Conservation (phyloP, 1,140 invertebrate species). For the Drosophila saltans region DNA sequence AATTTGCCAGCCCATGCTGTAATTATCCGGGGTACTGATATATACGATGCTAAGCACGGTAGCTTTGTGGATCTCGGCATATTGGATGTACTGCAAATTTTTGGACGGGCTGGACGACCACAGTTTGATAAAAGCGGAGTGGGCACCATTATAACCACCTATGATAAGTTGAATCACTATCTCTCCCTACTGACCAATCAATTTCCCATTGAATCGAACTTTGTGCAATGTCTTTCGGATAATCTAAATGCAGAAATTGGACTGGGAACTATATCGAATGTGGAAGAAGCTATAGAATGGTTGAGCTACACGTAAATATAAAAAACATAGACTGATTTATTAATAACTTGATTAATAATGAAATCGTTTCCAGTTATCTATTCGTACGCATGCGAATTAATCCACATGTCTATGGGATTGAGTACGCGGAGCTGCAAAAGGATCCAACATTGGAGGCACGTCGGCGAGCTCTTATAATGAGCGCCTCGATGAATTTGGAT, state of each 20-base stretch:
- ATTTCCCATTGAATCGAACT: conserved; percentile 99
- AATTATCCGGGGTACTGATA: conserved; percentile 96
- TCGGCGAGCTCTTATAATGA: conserved; percentile 90
- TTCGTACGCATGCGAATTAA: conserved; percentile 97
- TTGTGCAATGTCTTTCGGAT: conserved; percentile 95
- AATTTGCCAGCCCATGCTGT: conserved; percentile 99
- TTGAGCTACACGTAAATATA: conserved; percentile 92
- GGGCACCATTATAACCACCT: conserved; percentile 97
- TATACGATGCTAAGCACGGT: conserved; percentile 98
- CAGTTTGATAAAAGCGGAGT: conserved; percentile 96
- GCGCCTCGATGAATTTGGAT: conserved; percentile 93
- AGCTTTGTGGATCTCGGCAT: conserved; percentile 97
- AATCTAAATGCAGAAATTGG: conserved; percentile 99
- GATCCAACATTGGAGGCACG: conserved; percentile 91
- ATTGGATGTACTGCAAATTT: conserved; percentile 99
- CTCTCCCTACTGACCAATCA: conserved; percentile 97
- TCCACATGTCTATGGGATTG: conserved; percentile 95
- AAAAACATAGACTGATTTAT: not conserved
- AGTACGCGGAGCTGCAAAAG: conserved; percentile 88
- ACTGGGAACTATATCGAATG: conserved; percentile 96
- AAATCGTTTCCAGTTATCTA: conserved; percentile 86
- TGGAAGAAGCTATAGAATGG: conserved; percentile 98
- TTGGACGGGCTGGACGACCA: conserved; percentile 98
- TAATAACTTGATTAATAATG: not conserved
- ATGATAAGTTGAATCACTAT: conserved; percentile 97